These are phyloP conservation scores for Cavia aperea DNA, from an alignment of 2,113 vertebrate genomes.

Conservation along the genomic window DNA sequence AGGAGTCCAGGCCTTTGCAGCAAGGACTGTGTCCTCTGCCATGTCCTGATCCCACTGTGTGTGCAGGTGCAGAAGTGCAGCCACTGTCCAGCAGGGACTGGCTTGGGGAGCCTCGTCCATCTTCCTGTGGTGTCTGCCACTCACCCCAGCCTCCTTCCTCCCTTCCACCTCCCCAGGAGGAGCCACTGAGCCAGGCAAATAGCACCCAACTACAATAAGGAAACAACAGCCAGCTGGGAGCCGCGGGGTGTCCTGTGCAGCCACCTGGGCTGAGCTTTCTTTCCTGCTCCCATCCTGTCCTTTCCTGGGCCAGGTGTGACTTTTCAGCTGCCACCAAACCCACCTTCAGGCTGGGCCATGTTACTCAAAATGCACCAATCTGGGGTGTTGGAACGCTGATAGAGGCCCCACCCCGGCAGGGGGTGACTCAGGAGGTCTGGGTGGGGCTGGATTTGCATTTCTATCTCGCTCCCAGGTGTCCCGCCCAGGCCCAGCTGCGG, in stretches of 20 bases:
- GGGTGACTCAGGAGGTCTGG: neutral
- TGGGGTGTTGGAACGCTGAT: neutral
- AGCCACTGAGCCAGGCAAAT: neutral
- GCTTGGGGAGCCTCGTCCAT: neutral
- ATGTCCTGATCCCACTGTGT: neutral
- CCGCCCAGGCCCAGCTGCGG: neutral
- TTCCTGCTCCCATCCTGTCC: neutral
- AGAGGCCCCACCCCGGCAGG: neutral
- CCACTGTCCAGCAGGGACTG: neutral
- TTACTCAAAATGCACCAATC: neutral
- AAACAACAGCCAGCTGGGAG: neutral
- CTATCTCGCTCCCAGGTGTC: neutral
- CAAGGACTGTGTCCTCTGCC: neutral
- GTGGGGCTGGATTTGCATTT: neutral
- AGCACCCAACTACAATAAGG: neutral
- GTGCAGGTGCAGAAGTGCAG: neutral
- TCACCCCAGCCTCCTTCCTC: too few species aligned
- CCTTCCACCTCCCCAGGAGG: neutral
- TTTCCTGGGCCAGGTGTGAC: neutral
- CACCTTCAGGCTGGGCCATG: fast-evolving
- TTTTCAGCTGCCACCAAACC: neutral
- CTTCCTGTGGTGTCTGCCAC: neutral
- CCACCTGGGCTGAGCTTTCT: neutral
- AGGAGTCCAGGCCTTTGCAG: neutral
- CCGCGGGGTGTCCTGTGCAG: neutral